phyloP scores from a whole-genome alignment of 2,797 vertebrate species.

The Pseudocheirus occidentalis region DNA sequence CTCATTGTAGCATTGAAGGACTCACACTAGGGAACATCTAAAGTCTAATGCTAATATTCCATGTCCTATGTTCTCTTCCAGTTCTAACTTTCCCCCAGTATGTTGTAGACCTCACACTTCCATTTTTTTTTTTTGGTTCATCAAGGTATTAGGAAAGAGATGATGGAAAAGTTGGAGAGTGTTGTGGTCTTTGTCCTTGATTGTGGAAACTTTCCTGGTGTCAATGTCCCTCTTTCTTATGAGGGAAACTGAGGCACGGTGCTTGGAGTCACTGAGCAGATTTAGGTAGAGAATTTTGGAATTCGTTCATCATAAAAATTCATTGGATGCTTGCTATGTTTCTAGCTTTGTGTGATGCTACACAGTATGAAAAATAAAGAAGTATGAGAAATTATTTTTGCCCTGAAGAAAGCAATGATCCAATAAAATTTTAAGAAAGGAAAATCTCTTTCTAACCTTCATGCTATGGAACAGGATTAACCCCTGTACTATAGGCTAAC shows the following conservation, averaged over 20 bases:
- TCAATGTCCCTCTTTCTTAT: neutral
- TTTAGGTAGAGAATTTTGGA: neutral
- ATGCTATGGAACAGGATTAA: neutral
- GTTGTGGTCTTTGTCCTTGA: neutral
- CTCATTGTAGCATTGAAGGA: neutral
- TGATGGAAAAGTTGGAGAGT: neutral
- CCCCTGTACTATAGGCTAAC: neutral
- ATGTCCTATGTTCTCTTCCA: neutral
- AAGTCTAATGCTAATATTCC: neutral
- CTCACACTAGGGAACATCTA: neutral
- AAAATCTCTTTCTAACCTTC: neutral
- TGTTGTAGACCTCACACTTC: neutral
- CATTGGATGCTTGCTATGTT: neutral
- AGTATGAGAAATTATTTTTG: neutral
- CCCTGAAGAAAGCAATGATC: neutral
- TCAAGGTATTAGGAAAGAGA: neutral
- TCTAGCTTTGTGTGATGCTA: neutral
- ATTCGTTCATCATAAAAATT: neutral
- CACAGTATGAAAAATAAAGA: neutral
- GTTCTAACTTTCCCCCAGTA: neutral
- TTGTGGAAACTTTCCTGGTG: neutral
- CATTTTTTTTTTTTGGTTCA: neutral
- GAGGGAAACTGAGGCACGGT: neutral
- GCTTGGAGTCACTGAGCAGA: neutral
- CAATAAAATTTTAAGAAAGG: neutral